Base-by-base conservation (phyloP, 2,888 invertebrate genomes). In the Clanis bilineata region DNA sequence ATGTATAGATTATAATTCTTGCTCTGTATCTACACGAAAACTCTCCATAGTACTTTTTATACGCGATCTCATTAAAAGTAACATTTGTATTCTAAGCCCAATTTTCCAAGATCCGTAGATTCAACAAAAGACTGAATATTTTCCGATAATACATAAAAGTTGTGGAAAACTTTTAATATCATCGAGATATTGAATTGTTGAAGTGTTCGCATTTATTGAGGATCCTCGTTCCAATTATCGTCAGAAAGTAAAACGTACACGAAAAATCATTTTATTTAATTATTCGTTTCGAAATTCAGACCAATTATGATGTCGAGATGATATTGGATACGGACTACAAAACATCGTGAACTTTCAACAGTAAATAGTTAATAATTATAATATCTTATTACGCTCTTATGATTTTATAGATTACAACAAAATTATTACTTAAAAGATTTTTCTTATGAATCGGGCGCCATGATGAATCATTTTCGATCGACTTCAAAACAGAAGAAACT, bases 221-320 rank as follows among this genome's bases (percentile, higher is more conserved):
- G 15, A 59, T 55, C 18, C 55, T 55, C 57, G 44, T 47, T 41
- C 63, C 61, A 70, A 69, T 66, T 61, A 65, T 25, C 32, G 61
- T 57, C 43, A 62, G 39, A 66, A 69, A 61, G 57, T 65, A 59
- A 59, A 63, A 62, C 38, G 61, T 59, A 59, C 36, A 63, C 60
- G 64, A 67, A 68, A 67, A 67, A 61, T 64, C 28, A 51, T 64
- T 59, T 66, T 61, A 64, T 59, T 59, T 66, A 60, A 64, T 59
- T 51, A 65, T 66, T 65, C 63, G 62, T 41, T 62, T 59, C 61
- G 62, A 63, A 70, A 71, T 67, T 66, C 10, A 67, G 71, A 65
- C 64, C 65, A 69, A 69, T 70, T 64, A 67, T 63, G 58, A 59
- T 59, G 58, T 32, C 61, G 59, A 64, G 63, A 63, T 58, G 62